Evolutionary conservation across 2,888 invertebrate genomes (phyloP).

Genomic region (Mamestra brassicae): DNA sequence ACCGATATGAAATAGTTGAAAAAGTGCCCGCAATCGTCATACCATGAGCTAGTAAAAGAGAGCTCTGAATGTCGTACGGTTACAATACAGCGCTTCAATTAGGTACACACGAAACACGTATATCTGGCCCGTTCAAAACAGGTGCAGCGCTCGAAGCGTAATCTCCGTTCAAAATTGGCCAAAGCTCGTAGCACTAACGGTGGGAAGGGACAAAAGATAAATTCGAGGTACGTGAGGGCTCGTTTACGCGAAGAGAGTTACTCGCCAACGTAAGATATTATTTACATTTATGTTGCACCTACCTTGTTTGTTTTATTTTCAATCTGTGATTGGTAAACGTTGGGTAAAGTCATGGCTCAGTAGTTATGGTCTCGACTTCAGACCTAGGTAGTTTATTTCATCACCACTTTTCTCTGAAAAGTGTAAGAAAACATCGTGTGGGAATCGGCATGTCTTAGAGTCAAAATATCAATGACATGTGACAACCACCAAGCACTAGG

Average conservation of each 20-base stretch:
- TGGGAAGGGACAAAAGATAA: neutral
- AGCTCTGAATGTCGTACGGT: neutral
- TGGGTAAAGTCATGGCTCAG: too few relatives aligned
- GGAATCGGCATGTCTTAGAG: too few relatives aligned
- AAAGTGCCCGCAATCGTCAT: neutral
- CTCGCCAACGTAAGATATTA: neutral
- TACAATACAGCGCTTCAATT: neutral
- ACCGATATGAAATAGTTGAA: neutral
- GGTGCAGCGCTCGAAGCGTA: neutral
- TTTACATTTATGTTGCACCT: neutral
- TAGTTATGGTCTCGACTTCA: too few relatives aligned
- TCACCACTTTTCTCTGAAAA: too few relatives aligned
- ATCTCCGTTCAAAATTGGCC: neutral
- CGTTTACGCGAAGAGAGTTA: neutral
- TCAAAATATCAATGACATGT: too few relatives aligned
- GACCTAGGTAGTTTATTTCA: too few relatives aligned
- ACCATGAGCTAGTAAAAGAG: neutral
- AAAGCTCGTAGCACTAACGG: neutral
- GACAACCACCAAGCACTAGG: too few relatives aligned
- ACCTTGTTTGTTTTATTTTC: neutral
- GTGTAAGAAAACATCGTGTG: too few relatives aligned
- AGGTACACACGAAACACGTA: too few relatives aligned
- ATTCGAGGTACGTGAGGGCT: neutral
- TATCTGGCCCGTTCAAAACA: neutral
- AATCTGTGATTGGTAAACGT: neutral